Evolutionary conservation across 1,140 invertebrate genomes (phyloP).

Genomic region (Bradysia coprophila): DNA sequence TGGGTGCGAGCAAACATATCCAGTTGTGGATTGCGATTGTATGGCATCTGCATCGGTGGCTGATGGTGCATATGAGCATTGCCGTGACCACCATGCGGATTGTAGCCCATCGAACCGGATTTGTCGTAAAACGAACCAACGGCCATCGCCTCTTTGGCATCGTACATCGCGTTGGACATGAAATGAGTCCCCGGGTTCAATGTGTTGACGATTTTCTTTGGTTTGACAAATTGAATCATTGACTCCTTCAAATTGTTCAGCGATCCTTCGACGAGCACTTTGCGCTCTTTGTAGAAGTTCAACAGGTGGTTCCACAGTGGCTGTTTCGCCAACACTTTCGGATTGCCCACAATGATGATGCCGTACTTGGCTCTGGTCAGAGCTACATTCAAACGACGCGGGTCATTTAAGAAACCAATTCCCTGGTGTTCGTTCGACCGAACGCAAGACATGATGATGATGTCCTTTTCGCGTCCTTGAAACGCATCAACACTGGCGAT

Average conservation of each 20-base stretch:
- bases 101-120: conserved; percentile 17
- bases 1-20: conserved; percentile 49
- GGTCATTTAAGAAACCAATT: conserved; percentile 95
- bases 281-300: conserved; percentile 95
- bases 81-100: background rate
- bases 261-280: conserved; percentile 94
- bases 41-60: conserved; percentile 23
- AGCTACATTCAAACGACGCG: conserved; percentile 92
- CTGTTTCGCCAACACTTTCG: conserved; percentile 96
- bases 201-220: conserved; percentile 84
- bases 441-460: conserved; percentile 97
- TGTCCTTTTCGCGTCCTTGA: conserved; percentile 94
- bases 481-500: conserved; percentile 99
- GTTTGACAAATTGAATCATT: conserved; percentile 92
- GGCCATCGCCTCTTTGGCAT: conserved; percentile 75
- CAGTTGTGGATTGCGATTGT: background rate
- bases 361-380: conserved; percentile 95
- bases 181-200: conserved; percentile 92
- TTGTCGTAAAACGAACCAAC: conserved; percentile 65
- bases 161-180: conserved; percentile 90
- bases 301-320: conserved; percentile 96
- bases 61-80: conserved; percentile 12
- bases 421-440: conserved; percentile 83
- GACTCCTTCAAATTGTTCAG: conserved; percentile 95
- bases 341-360: conserved; percentile 97